Percentiles rank a stretch among this genome's conserved stretches.
These are phyloP conservation scores for Darevskia nairensis DNA, from an alignment of 2,797 vertebrate species.

Conservation along the genomic window DNA sequence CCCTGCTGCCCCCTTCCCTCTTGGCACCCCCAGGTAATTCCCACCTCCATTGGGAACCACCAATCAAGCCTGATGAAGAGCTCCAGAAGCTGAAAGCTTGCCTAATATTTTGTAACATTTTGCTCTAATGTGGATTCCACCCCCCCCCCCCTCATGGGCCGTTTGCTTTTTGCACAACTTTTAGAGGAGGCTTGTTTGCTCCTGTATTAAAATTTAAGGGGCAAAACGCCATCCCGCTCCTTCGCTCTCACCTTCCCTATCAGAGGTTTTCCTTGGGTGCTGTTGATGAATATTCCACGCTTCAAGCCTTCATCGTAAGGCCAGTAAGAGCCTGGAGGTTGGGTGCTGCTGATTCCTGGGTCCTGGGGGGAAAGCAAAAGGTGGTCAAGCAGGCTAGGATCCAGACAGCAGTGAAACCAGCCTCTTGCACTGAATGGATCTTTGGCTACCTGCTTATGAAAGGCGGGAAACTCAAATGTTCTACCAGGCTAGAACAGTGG, in stretches of 20 bases:
- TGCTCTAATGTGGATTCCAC: no score
- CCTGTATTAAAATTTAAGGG: not conserved
- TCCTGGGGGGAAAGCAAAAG: constrained; percentile 75
- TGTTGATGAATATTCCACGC: constrained; percentile 86
- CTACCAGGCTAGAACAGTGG: not conserved
- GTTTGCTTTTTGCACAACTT: not conserved
- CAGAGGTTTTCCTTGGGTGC: constrained; percentile 80
- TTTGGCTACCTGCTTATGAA: not conserved
- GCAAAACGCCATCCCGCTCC: not conserved
- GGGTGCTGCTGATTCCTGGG: constrained; percentile 88
- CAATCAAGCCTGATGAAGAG: no score
- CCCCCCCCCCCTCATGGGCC: no score
- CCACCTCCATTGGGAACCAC: no score
- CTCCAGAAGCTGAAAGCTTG: no score
- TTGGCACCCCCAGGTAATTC: no score
- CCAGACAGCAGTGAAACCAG: not conserved
- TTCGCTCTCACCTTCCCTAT: constrained; percentile 84
- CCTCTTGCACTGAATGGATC: not conserved
- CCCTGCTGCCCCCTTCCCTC: no score
- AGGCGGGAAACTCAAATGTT: not conserved
- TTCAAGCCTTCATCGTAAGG: constrained; percentile 88
- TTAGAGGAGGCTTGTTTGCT: not conserved
- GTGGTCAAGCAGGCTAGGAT: not conserved
- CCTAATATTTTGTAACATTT: no score
- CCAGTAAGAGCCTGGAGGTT: constrained; percentile 83